A percentile compares a stretch with the other conserved stretches of the same genome.
These are phyloP conservation scores for Xanthorhoe spadicearia DNA, from an alignment of 2,888 invertebrate genomes.

Conservation along the genomic window DNA sequence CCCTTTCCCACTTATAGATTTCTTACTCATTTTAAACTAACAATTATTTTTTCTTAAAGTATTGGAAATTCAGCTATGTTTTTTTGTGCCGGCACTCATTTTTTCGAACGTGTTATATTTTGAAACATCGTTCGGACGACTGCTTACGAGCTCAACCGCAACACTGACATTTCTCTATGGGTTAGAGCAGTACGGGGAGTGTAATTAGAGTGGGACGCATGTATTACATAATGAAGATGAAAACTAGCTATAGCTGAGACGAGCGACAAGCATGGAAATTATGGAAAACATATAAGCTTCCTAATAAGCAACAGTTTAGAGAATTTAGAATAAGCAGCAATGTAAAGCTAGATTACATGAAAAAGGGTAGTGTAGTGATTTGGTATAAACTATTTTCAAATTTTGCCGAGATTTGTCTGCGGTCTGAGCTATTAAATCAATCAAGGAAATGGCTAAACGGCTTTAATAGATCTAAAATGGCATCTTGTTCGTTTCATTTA, in stretches of 20 bases:
- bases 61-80: conserved; percentile 1
- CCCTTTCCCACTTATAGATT: conserved; percentile 46
- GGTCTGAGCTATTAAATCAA: no score
- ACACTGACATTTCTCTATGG: conserved; percentile 53
- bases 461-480: no score
- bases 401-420: no score
- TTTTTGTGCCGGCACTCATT: conserved; percentile 52
- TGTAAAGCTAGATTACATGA: no score
- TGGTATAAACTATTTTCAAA: no score
- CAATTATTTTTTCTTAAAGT: not conserved
- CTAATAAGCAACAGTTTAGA: not conserved
- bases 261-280: not conserved
- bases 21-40: conserved; percentile 52
- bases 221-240: conserved; percentile 31
- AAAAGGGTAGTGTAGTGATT: no score
- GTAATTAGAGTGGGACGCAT: conserved; percentile 52
- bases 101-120: conserved; percentile 49
- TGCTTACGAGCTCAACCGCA: conserved; percentile 48
- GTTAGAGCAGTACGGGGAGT: conserved; percentile 55
- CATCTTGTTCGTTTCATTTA: no score
- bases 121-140: conserved; percentile 53
- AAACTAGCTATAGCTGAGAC: conserved; percentile 16
- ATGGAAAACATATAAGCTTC: not conserved
- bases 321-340: not conserved
- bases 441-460: no score